phyloP scores from a whole-genome alignment of 1,140 invertebrate genomes.

The Neodiprion pinetum region DNA sequence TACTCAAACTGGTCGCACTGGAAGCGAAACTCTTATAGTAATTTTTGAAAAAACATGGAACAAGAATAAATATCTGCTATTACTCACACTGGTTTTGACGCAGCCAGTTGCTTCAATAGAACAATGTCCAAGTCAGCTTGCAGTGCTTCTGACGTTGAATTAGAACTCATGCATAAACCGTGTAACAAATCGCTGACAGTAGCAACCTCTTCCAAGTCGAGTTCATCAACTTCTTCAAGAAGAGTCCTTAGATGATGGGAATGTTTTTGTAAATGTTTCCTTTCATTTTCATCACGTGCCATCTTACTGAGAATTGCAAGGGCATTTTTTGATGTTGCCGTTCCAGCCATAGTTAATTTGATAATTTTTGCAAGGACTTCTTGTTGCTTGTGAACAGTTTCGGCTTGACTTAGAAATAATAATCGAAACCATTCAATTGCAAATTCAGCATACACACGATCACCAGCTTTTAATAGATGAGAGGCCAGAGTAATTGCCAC shows the following conservation, averaged over 20 bases:
- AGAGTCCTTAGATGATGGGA: conserved; percentile 59
- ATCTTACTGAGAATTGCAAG: conserved; percentile 49
- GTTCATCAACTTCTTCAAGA: conserved; percentile 66
- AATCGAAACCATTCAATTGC: conserved; percentile 51
- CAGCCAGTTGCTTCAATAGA: conserved; percentile 69
- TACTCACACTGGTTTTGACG: conserved; percentile 56
- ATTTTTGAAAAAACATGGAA: background rate
- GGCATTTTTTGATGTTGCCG: conserved; percentile 51
- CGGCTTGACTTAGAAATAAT: conserved; percentile 47
- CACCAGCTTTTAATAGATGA: conserved; percentile 48
- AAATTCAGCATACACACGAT: conserved; percentile 47
- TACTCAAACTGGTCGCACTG: too few relatives aligned
- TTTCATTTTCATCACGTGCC: conserved; percentile 40
- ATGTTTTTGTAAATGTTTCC: conserved; percentile 50
- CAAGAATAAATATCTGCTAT: background rate
- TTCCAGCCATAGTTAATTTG: conserved; percentile 50
- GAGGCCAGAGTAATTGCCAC: conserved; percentile 43
- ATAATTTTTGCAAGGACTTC: conserved; percentile 52
- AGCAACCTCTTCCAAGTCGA: conserved; percentile 65
- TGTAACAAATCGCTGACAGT: conserved; percentile 64
- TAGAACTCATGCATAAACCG: conserved; percentile 59
- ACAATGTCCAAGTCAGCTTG: conserved; percentile 69
- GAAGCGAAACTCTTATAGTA: too few relatives aligned
- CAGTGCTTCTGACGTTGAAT: conserved; percentile 57
- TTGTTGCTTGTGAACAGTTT: conserved; percentile 46